Conservation (phyloP, 2,888 invertebrate species). For the Fragum fragum region DNA sequence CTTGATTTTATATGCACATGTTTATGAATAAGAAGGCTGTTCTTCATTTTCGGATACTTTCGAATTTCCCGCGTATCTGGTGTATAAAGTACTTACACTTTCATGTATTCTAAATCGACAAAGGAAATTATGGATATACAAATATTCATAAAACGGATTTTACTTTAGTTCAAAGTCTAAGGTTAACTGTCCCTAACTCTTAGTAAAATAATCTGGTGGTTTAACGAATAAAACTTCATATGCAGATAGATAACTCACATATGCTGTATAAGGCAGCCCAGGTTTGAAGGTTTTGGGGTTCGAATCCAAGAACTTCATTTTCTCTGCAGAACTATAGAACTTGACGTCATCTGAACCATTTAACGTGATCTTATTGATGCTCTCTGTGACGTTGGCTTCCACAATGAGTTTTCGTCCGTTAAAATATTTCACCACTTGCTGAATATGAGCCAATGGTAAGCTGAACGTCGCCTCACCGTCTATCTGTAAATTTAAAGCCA, state of each 20-base stretch:
- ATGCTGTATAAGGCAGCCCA: slow-evolving; percentile 93
- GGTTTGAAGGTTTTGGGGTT: slow-evolving; percentile 95
- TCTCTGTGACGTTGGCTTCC: slow-evolving; percentile 95
- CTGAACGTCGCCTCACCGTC: slow-evolving; percentile 74
- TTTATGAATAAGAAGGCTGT: too few relatives aligned
- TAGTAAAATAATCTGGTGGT: too few relatives aligned
- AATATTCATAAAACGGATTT: too few relatives aligned
- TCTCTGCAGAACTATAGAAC: slow-evolving; percentile 93
- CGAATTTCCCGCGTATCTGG: too few relatives aligned
- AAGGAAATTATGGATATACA: too few relatives aligned
- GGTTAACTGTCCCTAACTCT: too few relatives aligned
- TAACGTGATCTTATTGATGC: slow-evolving; percentile 94
- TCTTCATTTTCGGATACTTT: too few relatives aligned
- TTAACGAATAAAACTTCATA: too few relatives aligned
- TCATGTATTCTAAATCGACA: too few relatives aligned
- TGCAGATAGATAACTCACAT: slow-evolving; percentile 89
- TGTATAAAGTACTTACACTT: too few relatives aligned
- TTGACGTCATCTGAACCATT: slow-evolving; percentile 92
- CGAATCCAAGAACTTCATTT: slow-evolving; percentile 92
- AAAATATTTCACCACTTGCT: slow-evolving; percentile 43
- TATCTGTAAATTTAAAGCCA: slow-evolving; percentile 67
- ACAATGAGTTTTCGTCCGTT: slow-evolving; percentile 63
- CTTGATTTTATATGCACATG: too few relatives aligned
- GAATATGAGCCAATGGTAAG: slow-evolving; percentile 68
- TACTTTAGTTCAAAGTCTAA: too few relatives aligned